A percentile compares a stretch with the other conserved stretches of the same genome.
Conservation (phyloP, 2,797 vertebrate species). For the Mormyrops boulengeri region DNA sequence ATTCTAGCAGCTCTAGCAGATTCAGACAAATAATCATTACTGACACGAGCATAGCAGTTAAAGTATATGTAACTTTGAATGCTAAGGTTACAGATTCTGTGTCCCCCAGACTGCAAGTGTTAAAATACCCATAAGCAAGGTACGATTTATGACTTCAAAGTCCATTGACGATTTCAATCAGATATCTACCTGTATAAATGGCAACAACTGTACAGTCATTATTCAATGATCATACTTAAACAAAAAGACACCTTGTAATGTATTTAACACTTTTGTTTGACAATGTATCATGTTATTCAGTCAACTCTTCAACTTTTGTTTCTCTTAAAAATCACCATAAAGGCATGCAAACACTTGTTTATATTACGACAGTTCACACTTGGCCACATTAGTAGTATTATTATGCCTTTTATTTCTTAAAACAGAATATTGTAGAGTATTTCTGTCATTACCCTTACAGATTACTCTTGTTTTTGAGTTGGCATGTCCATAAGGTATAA, state of each 20-base stretch:
- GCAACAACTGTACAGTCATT: background rate
- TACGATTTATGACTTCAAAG: background rate
- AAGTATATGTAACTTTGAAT: background rate
- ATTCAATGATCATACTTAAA: background rate
- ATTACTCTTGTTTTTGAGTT: background rate
- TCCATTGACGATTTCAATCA: background rate
- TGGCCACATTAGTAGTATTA: background rate
- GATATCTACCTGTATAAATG: background rate
- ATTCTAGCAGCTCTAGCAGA: background rate
- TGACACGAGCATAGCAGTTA: background rate
- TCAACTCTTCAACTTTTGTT: background rate
- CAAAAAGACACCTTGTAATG: background rate
- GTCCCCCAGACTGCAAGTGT: background rate
- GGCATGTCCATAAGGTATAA: background rate
- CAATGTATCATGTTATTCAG: background rate
- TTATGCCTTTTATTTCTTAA: conserved; percentile 2
- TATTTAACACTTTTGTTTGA: background rate
- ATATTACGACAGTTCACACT: background rate
- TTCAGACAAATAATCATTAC: background rate
- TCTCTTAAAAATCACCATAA: background rate
- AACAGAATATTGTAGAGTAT: background rate
- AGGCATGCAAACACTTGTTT: background rate
- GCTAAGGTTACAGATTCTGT: background rate
- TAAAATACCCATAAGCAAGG: background rate
- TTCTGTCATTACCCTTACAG: background rate